Evolutionary conservation across 2,888 invertebrate genomes (phyloP).

Genomic region (Euplexia lucipara): DNA sequence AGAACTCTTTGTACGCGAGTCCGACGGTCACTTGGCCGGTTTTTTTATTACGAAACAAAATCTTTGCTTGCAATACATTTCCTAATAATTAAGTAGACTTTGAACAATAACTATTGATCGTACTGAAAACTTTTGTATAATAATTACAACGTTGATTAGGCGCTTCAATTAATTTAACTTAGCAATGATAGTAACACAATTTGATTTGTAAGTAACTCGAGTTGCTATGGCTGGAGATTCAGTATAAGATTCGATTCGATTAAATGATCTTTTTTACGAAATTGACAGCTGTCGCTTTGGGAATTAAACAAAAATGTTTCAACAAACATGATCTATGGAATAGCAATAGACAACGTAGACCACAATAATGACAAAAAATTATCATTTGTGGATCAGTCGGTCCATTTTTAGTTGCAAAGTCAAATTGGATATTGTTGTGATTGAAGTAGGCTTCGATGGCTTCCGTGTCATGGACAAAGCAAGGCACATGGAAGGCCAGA

Average conservation of each 20-base stretch:
- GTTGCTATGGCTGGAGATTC: conserved; percentile 1
- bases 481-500: conserved; percentile 23
- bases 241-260: conserved; percentile 13
- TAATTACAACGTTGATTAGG: conserved; percentile 12
- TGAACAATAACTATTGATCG: background rate
- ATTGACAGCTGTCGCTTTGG: too few relatives aligned
- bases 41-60: background rate
- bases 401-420: background rate
- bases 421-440: conserved; percentile 22
- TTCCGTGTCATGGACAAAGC: conserved; percentile 32
- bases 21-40: too few relatives aligned
- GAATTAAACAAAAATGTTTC: too few relatives aligned
- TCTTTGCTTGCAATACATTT: background rate
- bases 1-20: too few relatives aligned
- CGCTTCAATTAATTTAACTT: conserved; percentile 7
- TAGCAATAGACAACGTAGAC: background rate
- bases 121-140: background rate
- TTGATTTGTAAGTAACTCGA: conserved; percentile 5
- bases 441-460: conserved; percentile 6
- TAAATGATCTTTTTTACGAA: too few relatives aligned
- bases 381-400: background rate
- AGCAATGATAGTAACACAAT: conserved; percentile 13
- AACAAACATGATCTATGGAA: conserved; percentile 7
- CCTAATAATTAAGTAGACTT: background rate
- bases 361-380: conserved; percentile 7